These are phyloP conservation scores for Epizoanthus rinbou DNA, from an alignment of 92 coral and sea anemone species.

Conservation along the genomic window DNA sequence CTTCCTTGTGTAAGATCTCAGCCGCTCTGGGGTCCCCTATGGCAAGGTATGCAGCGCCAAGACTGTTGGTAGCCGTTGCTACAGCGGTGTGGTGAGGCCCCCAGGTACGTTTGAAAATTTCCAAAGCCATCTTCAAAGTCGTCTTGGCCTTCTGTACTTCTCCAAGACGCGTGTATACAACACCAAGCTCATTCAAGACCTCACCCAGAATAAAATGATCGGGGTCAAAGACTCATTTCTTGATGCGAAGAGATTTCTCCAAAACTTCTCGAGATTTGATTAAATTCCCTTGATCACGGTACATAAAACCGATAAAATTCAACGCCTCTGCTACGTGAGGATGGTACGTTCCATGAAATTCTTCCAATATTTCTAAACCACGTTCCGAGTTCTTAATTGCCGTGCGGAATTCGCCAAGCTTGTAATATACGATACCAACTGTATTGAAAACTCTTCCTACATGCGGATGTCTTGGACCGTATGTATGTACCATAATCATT, in stretches of 20 bases:
- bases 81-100: conserved; percentile 61
- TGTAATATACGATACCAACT: conserved; percentile 61
- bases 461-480: conserved; percentile 69
- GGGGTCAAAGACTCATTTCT: conserved; percentile 62
- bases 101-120: conserved; percentile 66
- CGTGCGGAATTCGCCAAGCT: conserved; percentile 57
- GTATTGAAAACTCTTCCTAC: conserved; percentile 77
- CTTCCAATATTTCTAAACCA: conserved; percentile 69
- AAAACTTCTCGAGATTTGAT: conserved; percentile 57
- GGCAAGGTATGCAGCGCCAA: conserved; percentile 61
- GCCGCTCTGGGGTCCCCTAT: conserved; percentile 54
- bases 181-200: conserved; percentile 80
- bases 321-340: conserved; percentile 85
- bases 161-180: conserved; percentile 69
- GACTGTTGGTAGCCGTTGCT: conserved; percentile 57
- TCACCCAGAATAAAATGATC: conserved; percentile 67
- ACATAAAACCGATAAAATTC: conserved; percentile 77
- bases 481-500: conserved; percentile 41
- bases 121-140: conserved; percentile 58
- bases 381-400: conserved; percentile 59
- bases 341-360: conserved; percentile 68
- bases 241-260: conserved; percentile 63
- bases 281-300: conserved; percentile 69
- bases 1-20: conserved; percentile 51
- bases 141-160: conserved; percentile 58